Conservation (phyloP, 2,888 invertebrate genomes). For the Erebia epiphron region DNA sequence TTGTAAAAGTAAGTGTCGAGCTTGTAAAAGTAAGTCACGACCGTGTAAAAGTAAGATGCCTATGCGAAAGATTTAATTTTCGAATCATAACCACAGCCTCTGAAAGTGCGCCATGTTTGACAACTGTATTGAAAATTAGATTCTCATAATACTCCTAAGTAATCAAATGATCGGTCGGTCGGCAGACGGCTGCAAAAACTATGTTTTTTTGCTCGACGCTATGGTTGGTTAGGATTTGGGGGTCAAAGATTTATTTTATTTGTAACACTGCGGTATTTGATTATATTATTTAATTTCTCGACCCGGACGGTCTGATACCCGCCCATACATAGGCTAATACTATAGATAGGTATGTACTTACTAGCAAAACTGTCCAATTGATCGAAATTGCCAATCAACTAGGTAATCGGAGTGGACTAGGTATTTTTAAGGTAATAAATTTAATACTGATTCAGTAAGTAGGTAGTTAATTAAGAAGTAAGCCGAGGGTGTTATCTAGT, state of each 20-base stretch:
- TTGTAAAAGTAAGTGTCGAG: too few species aligned
- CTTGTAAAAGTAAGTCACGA: too few species aligned
- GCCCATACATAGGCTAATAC: not conserved
- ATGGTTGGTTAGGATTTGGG: not conserved
- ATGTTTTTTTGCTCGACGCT: not conserved
- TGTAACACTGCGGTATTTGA: not conserved
- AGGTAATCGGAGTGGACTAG: not conserved
- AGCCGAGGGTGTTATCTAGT: too few species aligned
- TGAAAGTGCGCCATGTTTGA: too few species aligned
- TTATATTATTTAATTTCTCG: not conserved
- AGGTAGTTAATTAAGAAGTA: too few species aligned
- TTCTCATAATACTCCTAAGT: slow-evolving; percentile 20
- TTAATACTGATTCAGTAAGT: too few species aligned
- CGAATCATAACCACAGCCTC: too few species aligned
- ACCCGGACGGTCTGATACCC: not conserved
- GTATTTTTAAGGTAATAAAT: not conserved
- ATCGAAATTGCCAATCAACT: slow-evolving; percentile 1
- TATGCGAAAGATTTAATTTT: too few species aligned
- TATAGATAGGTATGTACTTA: not conserved
- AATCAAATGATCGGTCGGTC: slow-evolving; percentile 2
- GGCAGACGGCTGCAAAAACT: not conserved
- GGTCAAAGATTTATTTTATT: slow-evolving; percentile 2
- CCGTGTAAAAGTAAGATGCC: too few species aligned
- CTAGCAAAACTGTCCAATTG: not conserved
- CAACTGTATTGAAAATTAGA: too few species aligned